Conservation (phyloP, 2,797 vertebrate species). For the Garrulus glandarius region DNA sequence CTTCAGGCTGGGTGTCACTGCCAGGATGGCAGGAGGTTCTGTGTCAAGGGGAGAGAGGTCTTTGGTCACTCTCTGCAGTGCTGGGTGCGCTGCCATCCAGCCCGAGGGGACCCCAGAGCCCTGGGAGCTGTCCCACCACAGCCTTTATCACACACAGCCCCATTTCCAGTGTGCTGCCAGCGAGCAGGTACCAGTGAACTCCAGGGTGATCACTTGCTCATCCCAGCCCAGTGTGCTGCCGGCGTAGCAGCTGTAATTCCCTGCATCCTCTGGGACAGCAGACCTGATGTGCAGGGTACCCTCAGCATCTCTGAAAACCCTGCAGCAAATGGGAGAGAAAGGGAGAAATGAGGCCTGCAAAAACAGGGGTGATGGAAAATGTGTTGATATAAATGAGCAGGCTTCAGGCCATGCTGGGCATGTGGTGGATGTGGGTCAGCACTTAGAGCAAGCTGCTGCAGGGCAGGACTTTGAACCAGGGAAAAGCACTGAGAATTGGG, state of each 20-base stretch:
- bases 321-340: conserved; percentile 42
- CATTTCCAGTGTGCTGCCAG: background rate
- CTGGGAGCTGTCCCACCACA: background rate
- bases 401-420: background rate
- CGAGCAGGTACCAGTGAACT: conserved; percentile 77
- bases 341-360: background rate
- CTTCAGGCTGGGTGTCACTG: conserved; percentile 70
- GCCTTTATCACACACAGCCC: background rate
- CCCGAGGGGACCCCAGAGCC: accelerated
- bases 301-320: conserved; percentile 75
- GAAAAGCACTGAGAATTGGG: background rate
- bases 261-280: conserved; percentile 84
- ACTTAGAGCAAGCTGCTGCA: background rate
- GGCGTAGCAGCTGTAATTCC: conserved; percentile 89
- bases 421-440: background rate
- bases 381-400: background rate
- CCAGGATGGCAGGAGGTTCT: conserved; percentile 80
- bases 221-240: conserved; percentile 80
- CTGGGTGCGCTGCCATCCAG: accelerated
- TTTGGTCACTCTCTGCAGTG: accelerated
- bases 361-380: background rate
- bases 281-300: conserved; percentile 82
- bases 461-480: background rate
- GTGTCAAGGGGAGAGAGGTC: accelerated
- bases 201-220: conserved; percentile 76